Conservation (phyloP, 2,113 vertebrate species). For the Petrocephalus zakoni region DNA sequence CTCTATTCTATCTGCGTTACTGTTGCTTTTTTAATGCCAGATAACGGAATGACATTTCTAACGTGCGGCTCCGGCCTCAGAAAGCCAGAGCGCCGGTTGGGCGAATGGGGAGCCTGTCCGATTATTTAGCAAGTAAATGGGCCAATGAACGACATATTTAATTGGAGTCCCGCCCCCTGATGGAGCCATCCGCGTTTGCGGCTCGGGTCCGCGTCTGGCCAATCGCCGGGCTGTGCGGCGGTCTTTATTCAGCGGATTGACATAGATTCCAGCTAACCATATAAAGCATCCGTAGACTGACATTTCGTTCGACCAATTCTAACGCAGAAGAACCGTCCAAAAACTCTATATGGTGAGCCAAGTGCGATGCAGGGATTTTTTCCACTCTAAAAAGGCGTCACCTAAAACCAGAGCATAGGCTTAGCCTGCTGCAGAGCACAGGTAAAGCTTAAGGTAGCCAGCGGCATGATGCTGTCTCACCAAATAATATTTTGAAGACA, state of each 20-base stretch:
- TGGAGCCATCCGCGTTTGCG: constrained; percentile 11
- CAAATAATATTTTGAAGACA: neutral
- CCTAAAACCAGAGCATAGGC: neutral
- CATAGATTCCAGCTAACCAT: constrained; percentile 29
- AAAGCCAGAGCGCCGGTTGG: neutral
- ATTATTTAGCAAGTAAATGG: neutral
- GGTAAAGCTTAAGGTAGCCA: neutral
- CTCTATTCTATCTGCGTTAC: constrained; percentile 27
- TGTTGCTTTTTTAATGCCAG: constrained; percentile 41
- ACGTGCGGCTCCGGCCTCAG: constrained; percentile 28
- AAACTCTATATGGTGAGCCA: neutral
- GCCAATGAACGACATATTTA: constrained; percentile 28
- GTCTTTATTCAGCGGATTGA: constrained; percentile 8
- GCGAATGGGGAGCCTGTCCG: constrained; percentile 37
- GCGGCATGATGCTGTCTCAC: neutral
- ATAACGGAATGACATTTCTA: constrained; percentile 38
- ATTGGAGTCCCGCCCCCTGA: constrained; percentile 35
- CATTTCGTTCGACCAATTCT: neutral
- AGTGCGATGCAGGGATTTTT: constrained; percentile 16
- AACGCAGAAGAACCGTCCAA: neutral
- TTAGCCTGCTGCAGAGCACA: neutral
- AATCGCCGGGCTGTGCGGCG: constrained; percentile 47
- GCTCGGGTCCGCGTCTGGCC: constrained; percentile 10
- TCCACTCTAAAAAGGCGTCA: neutral
- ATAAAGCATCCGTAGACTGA: neutral